These are phyloP conservation scores for Psilopogon haemacephalus DNA, from an alignment of 2,113 vertebrate species.

Conservation along the genomic window DNA sequence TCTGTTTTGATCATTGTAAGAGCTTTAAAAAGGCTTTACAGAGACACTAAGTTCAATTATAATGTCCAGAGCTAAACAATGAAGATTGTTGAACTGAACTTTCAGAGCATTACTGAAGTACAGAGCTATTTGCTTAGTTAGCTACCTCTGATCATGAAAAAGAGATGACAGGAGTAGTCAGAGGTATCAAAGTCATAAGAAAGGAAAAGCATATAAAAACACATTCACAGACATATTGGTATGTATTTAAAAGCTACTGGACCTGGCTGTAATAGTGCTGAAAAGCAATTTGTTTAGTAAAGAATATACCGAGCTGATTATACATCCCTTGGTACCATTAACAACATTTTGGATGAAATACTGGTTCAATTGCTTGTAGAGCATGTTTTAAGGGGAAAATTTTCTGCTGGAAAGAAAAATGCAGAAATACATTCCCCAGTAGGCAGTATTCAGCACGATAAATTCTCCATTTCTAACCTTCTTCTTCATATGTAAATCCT, in stretches of 20 bases:
- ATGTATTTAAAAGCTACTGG: not conserved
- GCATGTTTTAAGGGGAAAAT: not conserved
- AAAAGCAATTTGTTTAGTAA: slow-evolving; percentile 60
- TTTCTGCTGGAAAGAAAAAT: not conserved
- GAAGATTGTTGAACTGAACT: not conserved
- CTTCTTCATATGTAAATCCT: not conserved
- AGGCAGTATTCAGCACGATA: not conserved
- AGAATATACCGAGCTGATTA: slow-evolving; percentile 15
- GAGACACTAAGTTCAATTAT: not conserved
- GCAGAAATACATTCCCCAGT: not conserved
- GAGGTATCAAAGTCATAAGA: not conserved
- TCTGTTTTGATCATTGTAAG: not conserved
- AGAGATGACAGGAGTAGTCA: not conserved
- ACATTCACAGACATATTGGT: not conserved
- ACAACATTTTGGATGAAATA: slow-evolving; percentile 10
- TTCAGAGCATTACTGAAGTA: slow-evolving; percentile 17
- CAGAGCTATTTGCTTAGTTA: slow-evolving; percentile 37
- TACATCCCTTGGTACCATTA: slow-evolving; percentile 10
- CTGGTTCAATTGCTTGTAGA: not conserved
- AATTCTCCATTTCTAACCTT: not conserved
- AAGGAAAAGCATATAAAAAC: not conserved
- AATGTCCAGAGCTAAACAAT: not conserved
- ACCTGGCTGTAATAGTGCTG: not conserved
- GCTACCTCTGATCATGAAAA: not conserved
- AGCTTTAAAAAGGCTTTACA: not conserved